Evolutionary conservation across 37 sponge, comb jelly and placozoan species (phyloP).

Genomic region (Agelas oroides): DNA sequence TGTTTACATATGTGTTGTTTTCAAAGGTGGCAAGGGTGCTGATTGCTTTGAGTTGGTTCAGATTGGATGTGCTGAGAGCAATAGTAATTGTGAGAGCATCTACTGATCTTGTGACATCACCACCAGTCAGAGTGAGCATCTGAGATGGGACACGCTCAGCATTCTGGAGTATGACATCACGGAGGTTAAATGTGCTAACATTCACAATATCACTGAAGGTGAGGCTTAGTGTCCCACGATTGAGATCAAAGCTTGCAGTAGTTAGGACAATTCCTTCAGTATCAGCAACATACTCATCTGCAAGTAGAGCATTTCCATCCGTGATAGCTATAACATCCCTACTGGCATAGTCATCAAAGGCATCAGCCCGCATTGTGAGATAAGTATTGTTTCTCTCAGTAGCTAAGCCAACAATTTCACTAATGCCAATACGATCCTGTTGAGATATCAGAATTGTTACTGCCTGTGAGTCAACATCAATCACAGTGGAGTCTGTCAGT

Average conservation of each 20-base stretch:
- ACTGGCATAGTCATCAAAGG: conserved; percentile 75
- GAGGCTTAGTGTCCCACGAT: conserved; percentile 60
- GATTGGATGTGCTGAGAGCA: conserved; percentile 29
- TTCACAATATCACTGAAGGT: conserved; percentile 88
- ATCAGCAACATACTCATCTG: conserved; percentile 55
- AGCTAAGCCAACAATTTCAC: conserved; percentile 62
- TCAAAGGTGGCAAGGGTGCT: conserved; percentile 54
- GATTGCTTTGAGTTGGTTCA: conserved; percentile 57
- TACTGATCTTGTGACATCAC: conserved; percentile 31
- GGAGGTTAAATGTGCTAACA: conserved; percentile 57
- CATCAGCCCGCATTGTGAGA: conserved; percentile 79
- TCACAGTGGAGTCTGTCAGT: conserved; percentile 58
- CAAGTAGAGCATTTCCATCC: conserved; percentile 74
- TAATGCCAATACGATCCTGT: conserved; percentile 72
- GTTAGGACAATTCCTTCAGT: conserved; percentile 53
- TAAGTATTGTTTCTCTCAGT: conserved; percentile 77
- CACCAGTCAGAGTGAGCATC: conserved; percentile 23
- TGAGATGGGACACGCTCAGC: not conserved
- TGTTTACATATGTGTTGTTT: conserved; percentile 59
- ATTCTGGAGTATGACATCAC: conserved; percentile 48
- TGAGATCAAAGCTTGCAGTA: conserved; percentile 61
- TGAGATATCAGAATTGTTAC: conserved; percentile 63
- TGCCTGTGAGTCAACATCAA: conserved; percentile 37
- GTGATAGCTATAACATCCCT: conserved; percentile 86
- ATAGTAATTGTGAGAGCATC: conserved; percentile 74